Evolutionary conservation across 2,797 vertebrate species (phyloP).

Genomic region (Lagocephalus sceleratus): DNA sequence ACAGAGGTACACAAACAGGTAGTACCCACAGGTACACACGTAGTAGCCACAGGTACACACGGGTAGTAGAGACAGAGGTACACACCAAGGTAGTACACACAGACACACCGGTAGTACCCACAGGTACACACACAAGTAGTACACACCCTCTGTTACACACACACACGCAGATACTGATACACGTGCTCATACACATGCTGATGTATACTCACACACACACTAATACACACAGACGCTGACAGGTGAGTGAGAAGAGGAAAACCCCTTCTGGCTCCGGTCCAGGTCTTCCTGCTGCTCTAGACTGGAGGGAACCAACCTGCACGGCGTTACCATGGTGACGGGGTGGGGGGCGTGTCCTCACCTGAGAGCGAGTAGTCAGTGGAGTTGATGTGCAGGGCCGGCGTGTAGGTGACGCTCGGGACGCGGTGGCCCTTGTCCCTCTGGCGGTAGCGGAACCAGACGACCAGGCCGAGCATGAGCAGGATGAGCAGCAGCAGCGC

Average conservation of each 20-base stretch:
- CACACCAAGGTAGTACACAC: too few relatives aligned
- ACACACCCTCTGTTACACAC: too few relatives aligned
- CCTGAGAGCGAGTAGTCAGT: constrained; percentile 95
- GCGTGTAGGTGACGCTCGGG: constrained; percentile 92
- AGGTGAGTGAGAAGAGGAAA: neutral
- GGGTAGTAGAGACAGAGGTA: neutral
- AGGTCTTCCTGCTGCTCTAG: neutral
- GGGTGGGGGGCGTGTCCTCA: constrained; percentile 52
- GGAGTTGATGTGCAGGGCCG: constrained; percentile 88
- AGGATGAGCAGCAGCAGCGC: constrained; percentile 91
- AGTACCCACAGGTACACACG: neutral
- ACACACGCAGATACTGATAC: too few relatives aligned
- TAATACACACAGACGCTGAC: neutral
- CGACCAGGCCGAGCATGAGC: constrained; percentile 87
- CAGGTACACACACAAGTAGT: too few relatives aligned
- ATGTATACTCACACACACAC: neutral
- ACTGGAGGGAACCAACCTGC: neutral
- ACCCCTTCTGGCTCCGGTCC: neutral
- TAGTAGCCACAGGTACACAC: too few relatives aligned
- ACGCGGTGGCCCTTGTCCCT: constrained; percentile 90
- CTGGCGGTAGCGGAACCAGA: constrained; percentile 91
- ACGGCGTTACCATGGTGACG: neutral
- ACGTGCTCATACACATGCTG: too few relatives aligned
- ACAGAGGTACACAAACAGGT: too few relatives aligned
- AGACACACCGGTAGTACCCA: too few relatives aligned